Percentiles rank a stretch among this genome's conserved stretches.
These are phyloP conservation scores for Pharmacophagus antenor DNA, from an alignment of 2,888 invertebrate species.

Conservation along the genomic window DNA sequence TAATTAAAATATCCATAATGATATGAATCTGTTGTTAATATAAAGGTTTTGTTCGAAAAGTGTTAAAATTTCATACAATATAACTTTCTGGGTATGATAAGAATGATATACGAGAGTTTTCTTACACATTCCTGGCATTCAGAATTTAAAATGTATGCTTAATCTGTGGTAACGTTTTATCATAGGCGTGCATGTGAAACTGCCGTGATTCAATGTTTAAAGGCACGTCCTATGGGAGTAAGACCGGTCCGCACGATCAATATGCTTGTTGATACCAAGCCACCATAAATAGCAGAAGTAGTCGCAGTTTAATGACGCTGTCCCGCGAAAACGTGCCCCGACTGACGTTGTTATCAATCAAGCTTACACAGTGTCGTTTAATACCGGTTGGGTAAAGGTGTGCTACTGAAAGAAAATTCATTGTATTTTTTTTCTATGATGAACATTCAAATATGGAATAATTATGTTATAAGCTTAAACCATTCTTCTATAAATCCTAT, in stretches of 20 bases:
- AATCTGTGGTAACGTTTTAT: neutral
- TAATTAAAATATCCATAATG: neutral
- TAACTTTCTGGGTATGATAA: neutral
- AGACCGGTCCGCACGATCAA: conserved; percentile 64
- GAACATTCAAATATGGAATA: neutral
- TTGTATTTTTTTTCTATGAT: neutral
- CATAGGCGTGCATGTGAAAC: conserved; percentile 8
- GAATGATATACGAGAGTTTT: neutral
- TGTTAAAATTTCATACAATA: neutral
- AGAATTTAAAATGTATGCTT: neutral
- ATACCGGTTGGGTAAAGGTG: conserved; percentile 45
- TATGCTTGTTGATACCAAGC: conserved; percentile 63
- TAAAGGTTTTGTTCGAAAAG: neutral
- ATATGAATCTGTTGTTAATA: too few species aligned
- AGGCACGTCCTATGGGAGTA: conserved; percentile 32
- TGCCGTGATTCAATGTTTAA: conserved; percentile 45
- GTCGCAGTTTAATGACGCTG: conserved; percentile 63
- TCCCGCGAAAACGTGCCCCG: conserved; percentile 58
- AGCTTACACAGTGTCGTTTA: conserved; percentile 50
- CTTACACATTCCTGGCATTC: neutral
- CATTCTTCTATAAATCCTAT: too few species aligned
- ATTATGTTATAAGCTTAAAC: neutral
- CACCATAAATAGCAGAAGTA: conserved; percentile 69
- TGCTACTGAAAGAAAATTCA: neutral
- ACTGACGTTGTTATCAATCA: conserved; percentile 66